Base-by-base conservation (phyloP, 1,140 invertebrate species). In the Paramacrobiotus metropolitanus region DNA sequence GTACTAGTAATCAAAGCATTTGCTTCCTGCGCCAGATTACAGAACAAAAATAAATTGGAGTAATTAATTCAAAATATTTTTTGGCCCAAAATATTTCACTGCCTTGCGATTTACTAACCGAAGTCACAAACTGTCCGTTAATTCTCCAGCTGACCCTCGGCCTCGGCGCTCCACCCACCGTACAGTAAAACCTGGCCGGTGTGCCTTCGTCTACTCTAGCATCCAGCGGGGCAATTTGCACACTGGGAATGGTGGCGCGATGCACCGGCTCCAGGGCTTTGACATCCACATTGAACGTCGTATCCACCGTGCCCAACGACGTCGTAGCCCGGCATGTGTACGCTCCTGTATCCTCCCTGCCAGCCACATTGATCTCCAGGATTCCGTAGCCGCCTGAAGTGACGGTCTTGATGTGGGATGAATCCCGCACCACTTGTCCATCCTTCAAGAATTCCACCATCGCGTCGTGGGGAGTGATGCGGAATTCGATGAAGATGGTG, bases 141-240 rank as follows among this genome's bases (percentile, higher is more conserved):
- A 96, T 81, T 24, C 92, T 78, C 93, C 93, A 97, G 81, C 91
- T 91, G 29, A 97, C 87, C 63, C 90, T 77, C 29, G 93, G 92
- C 70, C 84, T 82, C 48, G 93, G 93, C 73, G 87, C 83, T 61
- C 91, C 91, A 59, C 86, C 90, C 9, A 94, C 87, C 65, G 89
- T 83, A 68, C 87, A 90, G 70, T 88, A 87, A 78, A 94, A 96
- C 68, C 90, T 81, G 2, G 92, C 90, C 73, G 83, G 83, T 71
- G 93, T 90, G 31, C 92, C 90, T 75, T 96, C 92, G 69, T 85
- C 82, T 0, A 90, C 86, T 18, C 79, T 82, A 77, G 48, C 15
- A 24, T 55, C 48, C 4, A 24, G 4, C 24, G 48, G 48, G 28
- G 48, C 48, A 55, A 55, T 55, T 15, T 55, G 48, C 4, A 55